Evolutionary conservation across 2,797 vertebrate species (phyloP).

Genomic region (Micromesistius poutassou): DNA sequence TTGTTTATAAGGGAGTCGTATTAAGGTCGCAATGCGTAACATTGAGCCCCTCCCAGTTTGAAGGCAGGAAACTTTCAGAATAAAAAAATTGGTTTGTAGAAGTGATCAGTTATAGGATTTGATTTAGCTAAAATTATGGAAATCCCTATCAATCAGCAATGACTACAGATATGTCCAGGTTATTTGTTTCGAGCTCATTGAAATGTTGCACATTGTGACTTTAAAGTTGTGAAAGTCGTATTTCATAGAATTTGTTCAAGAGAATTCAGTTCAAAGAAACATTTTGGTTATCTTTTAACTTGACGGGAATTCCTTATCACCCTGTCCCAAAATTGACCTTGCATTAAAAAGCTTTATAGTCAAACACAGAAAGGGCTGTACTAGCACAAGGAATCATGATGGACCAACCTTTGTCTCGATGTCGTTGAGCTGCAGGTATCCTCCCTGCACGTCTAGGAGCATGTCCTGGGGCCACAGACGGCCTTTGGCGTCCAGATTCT

Average conservation of each 20-base stretch:
- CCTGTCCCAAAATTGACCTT: background rate
- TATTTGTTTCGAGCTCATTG: no score
- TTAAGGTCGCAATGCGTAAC: background rate
- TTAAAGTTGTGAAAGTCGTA: background rate
- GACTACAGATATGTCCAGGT: no score
- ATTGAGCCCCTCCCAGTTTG: no score
- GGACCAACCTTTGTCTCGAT: constrained; percentile 84
- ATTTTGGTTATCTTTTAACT: background rate
- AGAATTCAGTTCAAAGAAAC: background rate
- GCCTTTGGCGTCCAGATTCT: constrained; percentile 77
- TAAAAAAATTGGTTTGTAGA: no score
- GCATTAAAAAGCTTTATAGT: background rate
- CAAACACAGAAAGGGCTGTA: background rate
- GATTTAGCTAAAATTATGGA: no score
- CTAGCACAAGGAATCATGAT: background rate
- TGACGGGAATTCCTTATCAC: background rate
- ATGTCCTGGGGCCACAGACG: constrained; percentile 89
- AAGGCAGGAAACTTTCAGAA: no score
- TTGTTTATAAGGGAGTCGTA: background rate
- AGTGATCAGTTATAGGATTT: no score
- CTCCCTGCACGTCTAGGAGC: constrained; percentile 74
- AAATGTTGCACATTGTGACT: no score
- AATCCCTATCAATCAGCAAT: no score
- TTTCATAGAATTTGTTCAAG: background rate
- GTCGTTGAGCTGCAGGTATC: constrained; percentile 79